A percentile compares a stretch with the other conserved stretches of the same genome.
phyloP scores from a whole-genome alignment of 2,797 vertebrate species.

The Allobates femoralis region DNA sequence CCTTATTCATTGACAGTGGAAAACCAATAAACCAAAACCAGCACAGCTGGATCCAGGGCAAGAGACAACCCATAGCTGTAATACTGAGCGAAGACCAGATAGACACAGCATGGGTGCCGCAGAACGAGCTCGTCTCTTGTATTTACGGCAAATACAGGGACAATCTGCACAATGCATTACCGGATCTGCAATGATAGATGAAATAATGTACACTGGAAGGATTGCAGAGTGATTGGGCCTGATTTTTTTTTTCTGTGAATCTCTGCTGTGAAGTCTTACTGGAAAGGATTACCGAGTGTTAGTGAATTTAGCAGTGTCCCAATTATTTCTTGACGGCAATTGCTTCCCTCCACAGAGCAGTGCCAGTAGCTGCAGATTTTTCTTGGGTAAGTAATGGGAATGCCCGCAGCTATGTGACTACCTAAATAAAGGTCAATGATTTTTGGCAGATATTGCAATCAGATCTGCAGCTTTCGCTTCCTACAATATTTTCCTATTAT shows the following conservation, averaged over 20 bases:
- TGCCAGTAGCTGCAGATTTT: constrained; percentile 24
- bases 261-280: constrained; percentile 31
- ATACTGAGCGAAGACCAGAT: constrained; percentile 12
- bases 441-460: constrained; percentile 23
- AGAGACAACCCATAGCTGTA: constrained; percentile 7
- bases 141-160: not conserved
- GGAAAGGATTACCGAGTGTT: constrained; percentile 37
- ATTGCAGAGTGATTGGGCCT: not conserved
- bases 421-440: constrained; percentile 37
- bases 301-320: constrained; percentile 23
- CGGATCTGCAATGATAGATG: not conserved
- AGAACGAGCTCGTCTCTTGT: not conserved
- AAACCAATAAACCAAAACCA: constrained; percentile 27
- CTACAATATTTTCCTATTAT: constrained; percentile 20
- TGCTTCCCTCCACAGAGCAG: not conserved
- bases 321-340: constrained; percentile 33
- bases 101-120: not conserved
- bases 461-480: not conserved
- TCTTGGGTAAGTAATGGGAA: constrained; percentile 6
- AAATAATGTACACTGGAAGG: not conserved
- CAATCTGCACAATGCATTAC: not conserved
- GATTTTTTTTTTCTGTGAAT: not conserved
- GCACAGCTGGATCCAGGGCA: constrained; percentile 17
- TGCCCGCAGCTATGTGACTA: not conserved
- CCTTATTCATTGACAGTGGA: constrained; percentile 36